phyloP scores from a whole-genome alignment of 2,888 invertebrate genomes.

The Agriotes lineatus region DNA sequence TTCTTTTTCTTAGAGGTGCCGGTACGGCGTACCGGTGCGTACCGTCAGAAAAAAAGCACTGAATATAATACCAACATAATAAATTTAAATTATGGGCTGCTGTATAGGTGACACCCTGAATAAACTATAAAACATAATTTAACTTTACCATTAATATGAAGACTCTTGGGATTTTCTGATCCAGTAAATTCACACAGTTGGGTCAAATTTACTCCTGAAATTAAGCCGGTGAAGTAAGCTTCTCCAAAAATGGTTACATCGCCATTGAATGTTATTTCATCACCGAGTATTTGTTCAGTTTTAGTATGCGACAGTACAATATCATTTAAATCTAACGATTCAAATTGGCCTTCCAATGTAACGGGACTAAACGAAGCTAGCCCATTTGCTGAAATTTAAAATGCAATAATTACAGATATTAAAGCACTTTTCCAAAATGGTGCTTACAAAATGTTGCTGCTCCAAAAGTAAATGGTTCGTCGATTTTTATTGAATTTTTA shows the following conservation, averaged over 20 bases:
- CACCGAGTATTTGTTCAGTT: constrained; percentile 51
- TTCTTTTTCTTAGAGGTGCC: too few species aligned
- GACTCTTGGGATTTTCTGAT: too few species aligned
- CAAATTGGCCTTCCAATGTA: constrained; percentile 58
- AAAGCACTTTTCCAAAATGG: not conserved
- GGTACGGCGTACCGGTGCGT: too few species aligned
- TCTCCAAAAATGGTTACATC: constrained; percentile 57
- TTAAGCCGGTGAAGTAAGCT: constrained; percentile 57
- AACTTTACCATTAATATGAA: constrained; percentile 60
- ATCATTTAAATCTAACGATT: constrained; percentile 66
- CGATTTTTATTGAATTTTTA: constrained; percentile 61
- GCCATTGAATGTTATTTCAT: constrained; percentile 56
- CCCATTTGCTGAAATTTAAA: constrained; percentile 37
- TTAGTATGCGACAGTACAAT: constrained; percentile 56
- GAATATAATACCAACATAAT: too few species aligned
- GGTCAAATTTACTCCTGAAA: constrained; percentile 58
- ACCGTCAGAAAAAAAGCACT: too few species aligned
- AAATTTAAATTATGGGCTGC: too few species aligned
- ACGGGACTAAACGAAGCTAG: not conserved
- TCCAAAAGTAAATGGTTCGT: constrained; percentile 61
- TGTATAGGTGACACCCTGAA: too few species aligned
- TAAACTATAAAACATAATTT: not conserved
- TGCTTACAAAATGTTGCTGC: constrained; percentile 65
- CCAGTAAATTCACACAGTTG: constrained; percentile 58
- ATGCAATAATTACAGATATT: not conserved